phyloP scores from a whole-genome alignment of 64 coral and sea anemone genomes.

The Montipora sp. region DNA sequence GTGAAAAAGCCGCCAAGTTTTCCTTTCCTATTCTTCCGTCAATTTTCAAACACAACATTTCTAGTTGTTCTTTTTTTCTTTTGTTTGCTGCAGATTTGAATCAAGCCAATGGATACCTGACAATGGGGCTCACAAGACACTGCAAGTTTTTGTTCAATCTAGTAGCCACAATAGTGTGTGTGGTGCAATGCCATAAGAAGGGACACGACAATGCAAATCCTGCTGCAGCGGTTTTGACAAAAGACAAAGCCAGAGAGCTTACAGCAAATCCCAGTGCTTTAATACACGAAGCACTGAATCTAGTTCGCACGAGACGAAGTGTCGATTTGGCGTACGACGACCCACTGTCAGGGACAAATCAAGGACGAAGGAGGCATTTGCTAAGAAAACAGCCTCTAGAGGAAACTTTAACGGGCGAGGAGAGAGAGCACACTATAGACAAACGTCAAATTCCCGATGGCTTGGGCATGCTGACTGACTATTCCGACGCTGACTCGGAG shows the following conservation, averaged over 20 bases:
- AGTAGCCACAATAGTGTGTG: background rate
- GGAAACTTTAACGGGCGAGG: background rate
- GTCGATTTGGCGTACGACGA: constrained; percentile 28
- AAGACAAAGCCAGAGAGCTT: constrained; percentile 26
- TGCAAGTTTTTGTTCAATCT: background rate
- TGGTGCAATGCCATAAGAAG: background rate
- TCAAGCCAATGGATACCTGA: background rate
- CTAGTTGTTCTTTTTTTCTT: background rate
- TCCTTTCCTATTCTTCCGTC: no score
- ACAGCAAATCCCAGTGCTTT: constrained; percentile 20
- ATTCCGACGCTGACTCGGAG: background rate
- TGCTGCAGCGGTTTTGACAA: constrained; percentile 3
- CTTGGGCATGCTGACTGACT: constrained; percentile 7
- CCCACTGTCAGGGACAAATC: background rate
- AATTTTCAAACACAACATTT: no score
- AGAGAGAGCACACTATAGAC: constrained; percentile 31
- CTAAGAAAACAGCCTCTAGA: background rate
- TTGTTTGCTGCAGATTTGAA: background rate
- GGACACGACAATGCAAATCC: constrained; percentile 14
- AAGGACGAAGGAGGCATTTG: background rate
- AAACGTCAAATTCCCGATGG: constrained; percentile 40
- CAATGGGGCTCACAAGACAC: background rate
- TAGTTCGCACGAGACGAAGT: constrained; percentile 19
- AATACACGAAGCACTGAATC: constrained; percentile 21
- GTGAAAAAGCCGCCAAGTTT: no score